phyloP scores from a whole-genome alignment of 2,113 vertebrate species.

The Equus quagga region DNA sequence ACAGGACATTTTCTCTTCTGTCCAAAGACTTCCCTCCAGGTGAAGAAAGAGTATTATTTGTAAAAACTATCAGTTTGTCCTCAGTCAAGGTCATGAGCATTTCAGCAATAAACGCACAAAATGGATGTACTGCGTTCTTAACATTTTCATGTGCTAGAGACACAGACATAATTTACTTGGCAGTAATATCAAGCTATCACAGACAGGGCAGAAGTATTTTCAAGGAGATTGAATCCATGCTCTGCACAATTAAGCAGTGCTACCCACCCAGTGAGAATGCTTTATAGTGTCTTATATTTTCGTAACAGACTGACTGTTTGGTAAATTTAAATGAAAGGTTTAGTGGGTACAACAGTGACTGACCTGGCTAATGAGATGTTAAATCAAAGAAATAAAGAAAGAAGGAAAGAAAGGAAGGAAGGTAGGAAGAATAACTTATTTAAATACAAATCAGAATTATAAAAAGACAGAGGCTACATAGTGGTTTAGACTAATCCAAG shows the following conservation, averaged over 20 bases:
- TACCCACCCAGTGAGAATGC: background rate
- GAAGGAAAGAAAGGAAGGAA: background rate
- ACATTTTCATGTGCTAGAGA: background rate
- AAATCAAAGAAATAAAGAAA: slow-evolving; percentile 53
- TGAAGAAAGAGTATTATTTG: background rate
- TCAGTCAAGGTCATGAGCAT: slow-evolving; percentile 54
- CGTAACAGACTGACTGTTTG: slow-evolving; percentile 10
- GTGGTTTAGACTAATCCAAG: background rate
- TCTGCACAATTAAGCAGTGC: background rate
- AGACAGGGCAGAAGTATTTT: background rate
- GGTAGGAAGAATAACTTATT: background rate
- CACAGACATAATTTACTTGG: slow-evolving; percentile 17
- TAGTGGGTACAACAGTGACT: slow-evolving; percentile 37
- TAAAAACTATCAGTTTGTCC: slow-evolving; percentile 44
- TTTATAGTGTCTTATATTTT: slow-evolving; percentile 63
- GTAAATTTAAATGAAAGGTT: slow-evolving; percentile 67
- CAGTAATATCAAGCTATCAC: background rate
- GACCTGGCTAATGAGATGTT: slow-evolving; percentile 38
- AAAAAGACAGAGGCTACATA: background rate
- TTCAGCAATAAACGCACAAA: slow-evolving; percentile 57
- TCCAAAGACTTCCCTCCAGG: background rate
- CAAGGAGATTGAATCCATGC: slow-evolving; percentile 28
- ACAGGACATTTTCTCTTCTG: background rate
- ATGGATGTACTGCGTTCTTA: background rate
- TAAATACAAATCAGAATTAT: slow-evolving; percentile 59